phyloP scores from a whole-genome alignment of 2,888 invertebrate species.

The Nemotelus pantherinus region DNA sequence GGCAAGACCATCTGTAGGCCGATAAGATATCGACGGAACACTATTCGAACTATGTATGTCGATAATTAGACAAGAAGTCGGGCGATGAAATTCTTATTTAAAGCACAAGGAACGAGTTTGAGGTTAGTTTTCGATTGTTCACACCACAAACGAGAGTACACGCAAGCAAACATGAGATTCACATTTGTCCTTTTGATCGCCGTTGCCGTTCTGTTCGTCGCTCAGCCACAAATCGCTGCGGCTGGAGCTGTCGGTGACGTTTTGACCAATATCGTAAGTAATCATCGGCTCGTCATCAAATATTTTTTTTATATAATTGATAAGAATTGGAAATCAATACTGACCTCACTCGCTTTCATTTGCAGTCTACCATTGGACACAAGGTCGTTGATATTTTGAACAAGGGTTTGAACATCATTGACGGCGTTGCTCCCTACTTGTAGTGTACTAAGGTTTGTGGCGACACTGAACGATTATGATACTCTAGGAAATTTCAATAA shows the following conservation, averaged over 20 bases:
- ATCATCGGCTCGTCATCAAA: not conserved
- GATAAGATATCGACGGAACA: no score
- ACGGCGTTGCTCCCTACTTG: not conserved
- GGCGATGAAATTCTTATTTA: not conserved
- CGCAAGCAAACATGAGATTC: not conserved
- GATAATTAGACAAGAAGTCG: no score
- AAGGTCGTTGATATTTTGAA: conserved; percentile 4
- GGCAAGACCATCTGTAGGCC: no score
- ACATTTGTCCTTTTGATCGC: not conserved
- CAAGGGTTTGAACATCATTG: not conserved
- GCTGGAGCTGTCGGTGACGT: conserved; percentile 2
- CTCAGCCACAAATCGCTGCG: not conserved
- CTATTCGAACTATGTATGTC: no score
- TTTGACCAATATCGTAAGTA: not conserved
- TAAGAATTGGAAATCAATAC: not conserved
- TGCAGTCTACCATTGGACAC: not conserved
- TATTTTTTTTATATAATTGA: not conserved
- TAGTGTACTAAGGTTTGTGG: not conserved
- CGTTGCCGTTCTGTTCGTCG: not conserved
- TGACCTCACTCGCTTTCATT: not conserved
- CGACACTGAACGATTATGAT: not conserved
- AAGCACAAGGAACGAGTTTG: not conserved
- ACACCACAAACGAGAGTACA: not conserved
- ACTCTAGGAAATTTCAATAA: not conserved
- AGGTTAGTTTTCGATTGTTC: conserved; percentile 5